Percentiles rank a stretch among this genome's conserved stretches.
Evolutionary conservation across 1,140 invertebrate genomes (phyloP).

Genomic region (Drosophila santomea): DNA sequence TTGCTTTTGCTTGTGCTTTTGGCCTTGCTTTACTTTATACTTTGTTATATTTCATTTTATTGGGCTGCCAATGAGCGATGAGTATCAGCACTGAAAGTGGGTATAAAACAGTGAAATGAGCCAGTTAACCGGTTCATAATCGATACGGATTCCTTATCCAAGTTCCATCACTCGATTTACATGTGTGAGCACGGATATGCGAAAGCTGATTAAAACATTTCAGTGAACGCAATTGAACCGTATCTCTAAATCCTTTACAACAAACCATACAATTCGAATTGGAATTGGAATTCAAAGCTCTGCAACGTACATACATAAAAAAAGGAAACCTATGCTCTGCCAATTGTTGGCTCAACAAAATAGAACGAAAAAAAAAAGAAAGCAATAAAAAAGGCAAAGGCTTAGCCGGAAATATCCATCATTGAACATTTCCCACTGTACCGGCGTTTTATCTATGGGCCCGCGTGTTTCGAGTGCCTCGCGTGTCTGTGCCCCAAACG

Average conservation of each 20-base stretch:
- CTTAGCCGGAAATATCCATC: constrained; percentile 32
- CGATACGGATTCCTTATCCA: neutral
- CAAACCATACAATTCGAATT: neutral
- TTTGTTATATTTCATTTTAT: constrained; percentile 48
- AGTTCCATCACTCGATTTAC: too few species aligned
- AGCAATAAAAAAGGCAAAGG: neutral
- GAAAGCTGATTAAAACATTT: neutral
- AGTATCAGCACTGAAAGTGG: constrained; percentile 40
- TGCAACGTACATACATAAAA: neutral
- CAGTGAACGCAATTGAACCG: neutral
- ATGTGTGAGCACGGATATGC: neutral
- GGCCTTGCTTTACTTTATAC: constrained; percentile 6
- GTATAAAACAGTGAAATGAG: constrained; percentile 1
- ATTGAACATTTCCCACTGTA: constrained; percentile 50
- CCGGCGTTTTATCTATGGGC: constrained; percentile 40
- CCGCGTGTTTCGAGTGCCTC: constrained; percentile 44
- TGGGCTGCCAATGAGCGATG: constrained; percentile 36
- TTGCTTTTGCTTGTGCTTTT: constrained; percentile 3
- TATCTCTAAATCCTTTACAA: neutral
- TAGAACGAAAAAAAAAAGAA: neutral
- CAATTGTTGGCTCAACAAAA: constrained; percentile 2
- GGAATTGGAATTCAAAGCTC: neutral
- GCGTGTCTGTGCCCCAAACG: constrained; percentile 26
- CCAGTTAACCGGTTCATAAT: neutral
- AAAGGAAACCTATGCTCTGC: neutral